phyloP scores from a whole-genome alignment of 2,113 vertebrate genomes.

The Cyanoderma ruficeps region DNA sequence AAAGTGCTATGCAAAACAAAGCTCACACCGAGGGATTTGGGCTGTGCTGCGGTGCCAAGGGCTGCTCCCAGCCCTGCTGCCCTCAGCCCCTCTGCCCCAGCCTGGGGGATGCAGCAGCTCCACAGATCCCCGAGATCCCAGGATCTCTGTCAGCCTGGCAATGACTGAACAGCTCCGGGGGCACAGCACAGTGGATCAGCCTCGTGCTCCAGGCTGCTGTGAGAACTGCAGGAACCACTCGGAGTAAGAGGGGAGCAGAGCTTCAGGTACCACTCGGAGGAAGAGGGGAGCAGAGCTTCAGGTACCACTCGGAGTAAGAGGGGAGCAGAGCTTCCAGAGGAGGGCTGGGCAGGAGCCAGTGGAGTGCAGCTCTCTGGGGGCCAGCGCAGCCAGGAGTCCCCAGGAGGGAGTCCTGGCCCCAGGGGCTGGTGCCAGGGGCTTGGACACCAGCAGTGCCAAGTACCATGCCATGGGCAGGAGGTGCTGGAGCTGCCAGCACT shows the following conservation, averaged over 20 bases:
- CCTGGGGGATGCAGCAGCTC: not conserved
- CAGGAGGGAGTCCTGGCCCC: not conserved
- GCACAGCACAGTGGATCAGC: accelerated
- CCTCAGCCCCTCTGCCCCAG: not conserved
- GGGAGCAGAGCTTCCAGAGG: not conserved
- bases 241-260: no score
- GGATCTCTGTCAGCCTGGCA: not conserved
- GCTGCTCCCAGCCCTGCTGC: not conserved
- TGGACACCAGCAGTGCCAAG: not conserved
- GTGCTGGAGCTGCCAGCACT: not conserved
- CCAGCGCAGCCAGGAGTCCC: not conserved
- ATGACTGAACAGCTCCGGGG: not conserved
- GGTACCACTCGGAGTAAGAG: no score
- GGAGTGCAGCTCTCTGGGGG: accelerated
- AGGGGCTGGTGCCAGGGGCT: not conserved
- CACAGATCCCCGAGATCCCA: no score
- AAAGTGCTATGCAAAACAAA: slow-evolving; percentile 65
- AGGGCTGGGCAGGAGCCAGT: not conserved
- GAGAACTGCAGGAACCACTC: accelerated
- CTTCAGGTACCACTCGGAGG: no score
- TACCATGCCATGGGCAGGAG: accelerated
- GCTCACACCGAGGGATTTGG: slow-evolving; percentile 13
- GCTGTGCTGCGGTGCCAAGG: not conserved
- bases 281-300: no score
- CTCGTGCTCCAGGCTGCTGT: accelerated